Evolutionary conservation across 1,140 invertebrate genomes (phyloP).

Genomic region (Venustaconcha ellipsiformis): DNA sequence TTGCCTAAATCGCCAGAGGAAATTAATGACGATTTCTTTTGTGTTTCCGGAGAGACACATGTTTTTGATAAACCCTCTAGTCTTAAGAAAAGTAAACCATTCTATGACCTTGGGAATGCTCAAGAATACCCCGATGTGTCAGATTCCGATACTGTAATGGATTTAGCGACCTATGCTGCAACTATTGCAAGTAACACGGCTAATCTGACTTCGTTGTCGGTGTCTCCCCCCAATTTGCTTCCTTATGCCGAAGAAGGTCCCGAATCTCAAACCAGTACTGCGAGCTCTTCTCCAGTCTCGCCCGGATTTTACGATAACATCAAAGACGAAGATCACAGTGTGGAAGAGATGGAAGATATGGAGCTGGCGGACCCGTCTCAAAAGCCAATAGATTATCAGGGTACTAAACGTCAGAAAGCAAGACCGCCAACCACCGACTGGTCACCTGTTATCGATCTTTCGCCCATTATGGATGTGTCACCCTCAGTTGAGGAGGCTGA

Average conservation of each 20-base stretch:
- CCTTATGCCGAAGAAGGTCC: constrained; percentile 33
- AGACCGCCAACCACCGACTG: constrained; percentile 68
- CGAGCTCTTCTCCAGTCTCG: constrained; percentile 55
- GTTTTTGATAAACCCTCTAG: constrained; percentile 24
- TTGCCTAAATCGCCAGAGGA: constrained; percentile 57
- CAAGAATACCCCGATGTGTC: constrained; percentile 9
- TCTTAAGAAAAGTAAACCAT: constrained; percentile 27
- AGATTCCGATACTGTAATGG: constrained; percentile 50
- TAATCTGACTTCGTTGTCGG: constrained; percentile 64
- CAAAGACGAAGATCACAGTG: constrained; percentile 13
- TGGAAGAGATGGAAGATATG: constrained; percentile 40
- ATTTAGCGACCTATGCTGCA: constrained; percentile 67
- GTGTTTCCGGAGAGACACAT: constrained; percentile 38
- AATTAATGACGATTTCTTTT: constrained; percentile 40
- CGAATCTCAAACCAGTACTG: constrained; percentile 57
- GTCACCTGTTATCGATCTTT: constrained; percentile 71
- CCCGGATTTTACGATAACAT: constrained; percentile 59
- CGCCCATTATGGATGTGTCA: constrained; percentile 72
- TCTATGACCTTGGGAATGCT: constrained; percentile 27
- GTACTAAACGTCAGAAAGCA: constrained; percentile 64
- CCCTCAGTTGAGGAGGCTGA: constrained; percentile 71
- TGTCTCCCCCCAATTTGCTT: constrained; percentile 62
- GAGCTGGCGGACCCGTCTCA: constrained; percentile 63
- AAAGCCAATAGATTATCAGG: constrained; percentile 67
- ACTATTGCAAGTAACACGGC: constrained; percentile 67